phyloP scores from a whole-genome alignment of 2,888 invertebrate genomes.

The Magallana nippona region DNA sequence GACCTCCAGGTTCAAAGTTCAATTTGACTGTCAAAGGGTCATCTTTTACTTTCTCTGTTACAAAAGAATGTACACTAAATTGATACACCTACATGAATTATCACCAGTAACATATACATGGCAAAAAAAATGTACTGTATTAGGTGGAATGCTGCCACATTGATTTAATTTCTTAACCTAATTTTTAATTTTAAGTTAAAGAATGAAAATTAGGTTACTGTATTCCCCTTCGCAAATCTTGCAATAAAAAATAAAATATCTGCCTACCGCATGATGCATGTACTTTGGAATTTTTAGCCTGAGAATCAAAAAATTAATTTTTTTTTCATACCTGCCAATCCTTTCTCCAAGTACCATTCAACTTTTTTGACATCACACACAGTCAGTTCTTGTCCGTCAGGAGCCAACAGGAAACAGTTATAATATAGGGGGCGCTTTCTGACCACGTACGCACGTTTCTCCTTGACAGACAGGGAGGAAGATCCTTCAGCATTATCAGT shows the following conservation, averaged over 20 bases:
- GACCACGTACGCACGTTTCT: conserved; percentile 56
- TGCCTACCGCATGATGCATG: too few relatives aligned
- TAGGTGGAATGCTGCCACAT: too few relatives aligned
- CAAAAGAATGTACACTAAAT: neutral
- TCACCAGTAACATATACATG: too few relatives aligned
- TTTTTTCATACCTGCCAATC: conserved; percentile 71
- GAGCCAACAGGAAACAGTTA: conserved; percentile 88
- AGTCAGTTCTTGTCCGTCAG: conserved; percentile 88
- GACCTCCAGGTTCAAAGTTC: conserved; percentile 88
- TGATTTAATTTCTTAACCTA: too few relatives aligned
- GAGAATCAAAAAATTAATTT: too few relatives aligned
- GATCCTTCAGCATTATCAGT: neutral
- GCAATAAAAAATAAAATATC: too few relatives aligned
- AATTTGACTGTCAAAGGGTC: conserved; percentile 86
- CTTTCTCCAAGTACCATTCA: conserved; percentile 85
- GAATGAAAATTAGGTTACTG: too few relatives aligned
- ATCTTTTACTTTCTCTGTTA: conserved; percentile 80
- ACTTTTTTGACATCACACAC: conserved; percentile 89
- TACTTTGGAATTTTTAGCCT: too few relatives aligned
- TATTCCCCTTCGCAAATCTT: too few relatives aligned
- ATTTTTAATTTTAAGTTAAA: too few relatives aligned
- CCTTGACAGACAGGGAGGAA: conserved; percentile 14
- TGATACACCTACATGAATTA: too few relatives aligned
- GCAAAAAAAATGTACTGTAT: too few relatives aligned
- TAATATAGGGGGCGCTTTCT: conserved; percentile 87